Base-by-base conservation (phyloP, 2,113 vertebrate species). In the Puntigrus tetrazona region DNA sequence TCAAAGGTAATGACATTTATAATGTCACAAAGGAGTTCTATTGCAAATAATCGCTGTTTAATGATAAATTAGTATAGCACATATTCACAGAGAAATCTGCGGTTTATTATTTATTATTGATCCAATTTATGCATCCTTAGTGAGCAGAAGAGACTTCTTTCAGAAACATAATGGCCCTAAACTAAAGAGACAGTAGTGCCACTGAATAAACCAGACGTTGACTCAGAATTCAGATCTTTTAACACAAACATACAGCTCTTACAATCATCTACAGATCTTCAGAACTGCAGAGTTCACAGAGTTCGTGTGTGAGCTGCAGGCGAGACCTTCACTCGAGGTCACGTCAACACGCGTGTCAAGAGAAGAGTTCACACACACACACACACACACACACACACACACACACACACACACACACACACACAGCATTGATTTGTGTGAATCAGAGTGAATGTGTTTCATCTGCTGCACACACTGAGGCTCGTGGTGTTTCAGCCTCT, bases 291-390 rank as follows among this genome's bases (percentile, higher is more conserved):
- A 63, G 57, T 34, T 55, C 16, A 77, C 14, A 55, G 47, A 77
- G 74, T 45, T 43, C 57, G 43, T 43, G 52, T 36, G 2, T n/a
- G 75, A 81, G 81, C 77, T 84, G 61, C 78, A 70, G 82, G 77
- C n/a, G 79, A 55, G 36, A 43, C 45, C 36, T 20, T 74, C 41
- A 81, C 27, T 69, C 22, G 22, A 75, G 59, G 29, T 47, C 72
- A 69, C 27, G 2, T 27, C 47, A 50, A 31, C 27, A 76, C 43
- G 41, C 27, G 43, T 9, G n/a, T 52, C 18, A 18, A n/a, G 31
- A 36, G 50, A 36, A 22, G 8, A 69, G 31, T 38, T 38, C 29
- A 1, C 7, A 10, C 65, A 36, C 63, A 5, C 13, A 1, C 63
- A 9, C 65, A 11, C 67, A 3, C 34, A n/a, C 34, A 6, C 65